Percentiles rank a stretch among this genome's conserved stretches.
phyloP scores from a whole-genome alignment of 2,797 vertebrate species.

The Hylomyscus alleni region DNA sequence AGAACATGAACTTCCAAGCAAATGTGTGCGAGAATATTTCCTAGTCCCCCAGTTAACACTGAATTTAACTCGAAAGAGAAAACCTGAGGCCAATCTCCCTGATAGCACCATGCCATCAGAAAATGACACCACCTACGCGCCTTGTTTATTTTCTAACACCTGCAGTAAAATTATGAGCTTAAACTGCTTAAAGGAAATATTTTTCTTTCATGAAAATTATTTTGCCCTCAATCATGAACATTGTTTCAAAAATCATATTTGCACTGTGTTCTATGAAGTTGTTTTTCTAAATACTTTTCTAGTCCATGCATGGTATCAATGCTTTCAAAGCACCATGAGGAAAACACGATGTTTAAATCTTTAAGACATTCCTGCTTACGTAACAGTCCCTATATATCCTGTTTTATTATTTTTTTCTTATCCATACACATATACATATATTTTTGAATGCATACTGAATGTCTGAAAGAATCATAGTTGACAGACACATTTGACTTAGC shows the following conservation, averaged over 20 bases:
- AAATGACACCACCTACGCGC: conserved; percentile 49
- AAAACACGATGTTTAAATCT: conserved; percentile 8
- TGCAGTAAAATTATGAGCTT: conserved; percentile 45
- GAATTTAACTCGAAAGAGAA: conserved; percentile 47
- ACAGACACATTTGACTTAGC: conserved; percentile 1
- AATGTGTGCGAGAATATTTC: neutral
- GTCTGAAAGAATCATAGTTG: neutral
- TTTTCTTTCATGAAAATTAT: conserved; percentile 65
- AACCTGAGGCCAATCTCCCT: neutral
- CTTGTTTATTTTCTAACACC: conserved; percentile 63
- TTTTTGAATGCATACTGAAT: neutral
- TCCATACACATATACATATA: neutral
- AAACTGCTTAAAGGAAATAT: conserved; percentile 68
- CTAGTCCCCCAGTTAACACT: neutral
- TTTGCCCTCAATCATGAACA: conserved; percentile 65
- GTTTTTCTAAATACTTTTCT: conserved; percentile 60
- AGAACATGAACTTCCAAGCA: neutral
- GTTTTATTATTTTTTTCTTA: neutral
- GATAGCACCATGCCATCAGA: conserved; percentile 52
- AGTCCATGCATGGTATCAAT: neutral
- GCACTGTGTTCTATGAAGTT: conserved; percentile 41
- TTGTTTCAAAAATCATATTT: conserved; percentile 61
- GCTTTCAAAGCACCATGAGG: conserved; percentile 12
- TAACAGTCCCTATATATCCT: neutral
- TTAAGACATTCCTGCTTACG: neutral